phyloP scores from a whole-genome alignment of 30 jellyfish, hydroid and myxozoan genomes.

The Aurelia coerulea region DNA sequence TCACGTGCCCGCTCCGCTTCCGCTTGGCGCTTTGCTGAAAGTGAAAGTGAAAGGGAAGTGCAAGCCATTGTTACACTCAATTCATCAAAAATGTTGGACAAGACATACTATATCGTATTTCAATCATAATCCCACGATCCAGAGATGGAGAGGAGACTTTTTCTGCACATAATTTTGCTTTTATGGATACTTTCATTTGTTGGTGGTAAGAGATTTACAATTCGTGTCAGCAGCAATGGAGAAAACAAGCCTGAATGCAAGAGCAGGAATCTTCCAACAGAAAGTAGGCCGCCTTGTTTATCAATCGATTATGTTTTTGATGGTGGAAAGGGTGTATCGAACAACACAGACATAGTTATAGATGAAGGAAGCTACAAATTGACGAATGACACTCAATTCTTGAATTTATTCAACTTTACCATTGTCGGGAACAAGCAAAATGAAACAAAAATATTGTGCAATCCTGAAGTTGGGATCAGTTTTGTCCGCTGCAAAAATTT shows the following conservation, averaged over 20 bases:
- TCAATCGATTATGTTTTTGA: conserved; percentile 66
- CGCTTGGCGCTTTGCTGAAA: too few relatives aligned
- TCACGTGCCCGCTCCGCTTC: too few relatives aligned
- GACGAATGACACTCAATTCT: conserved; percentile 16
- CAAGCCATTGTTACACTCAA: too few relatives aligned
- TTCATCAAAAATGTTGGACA: too few relatives aligned
- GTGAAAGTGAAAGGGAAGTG: too few relatives aligned
- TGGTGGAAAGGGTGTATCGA: conserved; percentile 34
- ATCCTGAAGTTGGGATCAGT: conserved; percentile 44
- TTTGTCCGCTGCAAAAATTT: conserved; percentile 42
- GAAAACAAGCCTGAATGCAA: conserved; percentile 46
- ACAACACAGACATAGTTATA: conserved; percentile 31
- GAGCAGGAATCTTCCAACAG: not conserved
- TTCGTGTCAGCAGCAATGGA: conserved; percentile 31
- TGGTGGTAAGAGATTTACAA: not conserved
- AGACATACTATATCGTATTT: too few relatives aligned
- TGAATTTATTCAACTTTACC: conserved; percentile 15
- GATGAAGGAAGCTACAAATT: conserved; percentile 35
- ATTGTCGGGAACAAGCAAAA: conserved; percentile 30
- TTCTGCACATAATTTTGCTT: not conserved
- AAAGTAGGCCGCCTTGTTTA: conserved; percentile 57
- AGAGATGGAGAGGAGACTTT: too few relatives aligned
- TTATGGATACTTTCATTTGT: not conserved
- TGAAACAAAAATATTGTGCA: not conserved
- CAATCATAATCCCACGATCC: too few relatives aligned